Conservation (phyloP, 2,797 vertebrate species). For the Notamacropus eugenii region DNA sequence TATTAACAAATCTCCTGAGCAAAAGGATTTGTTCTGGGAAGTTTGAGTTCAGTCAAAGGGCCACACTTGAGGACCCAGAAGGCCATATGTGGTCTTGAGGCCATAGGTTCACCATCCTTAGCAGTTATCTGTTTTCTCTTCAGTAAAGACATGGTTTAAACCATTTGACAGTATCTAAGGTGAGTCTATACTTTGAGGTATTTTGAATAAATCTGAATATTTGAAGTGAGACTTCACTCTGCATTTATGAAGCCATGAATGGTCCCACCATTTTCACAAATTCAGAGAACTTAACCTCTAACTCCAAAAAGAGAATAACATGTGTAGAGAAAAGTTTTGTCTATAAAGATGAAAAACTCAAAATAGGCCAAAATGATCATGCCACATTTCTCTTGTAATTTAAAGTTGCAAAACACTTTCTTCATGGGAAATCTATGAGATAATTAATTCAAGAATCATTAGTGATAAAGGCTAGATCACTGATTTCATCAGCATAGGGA, state of each 20-base stretch:
- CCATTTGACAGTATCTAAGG: constrained; percentile 25
- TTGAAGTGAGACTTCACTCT: constrained; percentile 35
- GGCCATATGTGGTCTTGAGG: too few relatives aligned
- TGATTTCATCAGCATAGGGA: not conserved
- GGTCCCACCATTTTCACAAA: not conserved
- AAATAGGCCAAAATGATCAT: not conserved
- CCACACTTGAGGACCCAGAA: too few relatives aligned
- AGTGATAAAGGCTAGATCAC: not conserved
- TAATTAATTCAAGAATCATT: not conserved
- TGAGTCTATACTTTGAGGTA: constrained; percentile 29
- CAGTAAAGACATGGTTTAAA: not conserved
- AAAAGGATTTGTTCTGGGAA: too few relatives aligned
- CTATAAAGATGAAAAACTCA: not conserved
- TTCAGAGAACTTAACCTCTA: constrained; percentile 3
- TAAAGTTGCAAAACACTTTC: not conserved
- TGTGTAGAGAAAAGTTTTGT: not conserved
- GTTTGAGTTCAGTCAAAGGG: too few relatives aligned
- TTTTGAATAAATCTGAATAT: constrained; percentile 42
- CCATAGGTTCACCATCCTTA: not conserved
- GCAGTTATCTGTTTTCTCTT: not conserved
- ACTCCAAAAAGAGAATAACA: not conserved
- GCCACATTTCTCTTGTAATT: not conserved
- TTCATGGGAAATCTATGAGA: not conserved
- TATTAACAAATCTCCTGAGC: too few relatives aligned
- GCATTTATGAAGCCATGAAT: constrained; percentile 12